Conservation (phyloP, 2,888 invertebrate species). For the Mimumesa dahlbomi region DNA sequence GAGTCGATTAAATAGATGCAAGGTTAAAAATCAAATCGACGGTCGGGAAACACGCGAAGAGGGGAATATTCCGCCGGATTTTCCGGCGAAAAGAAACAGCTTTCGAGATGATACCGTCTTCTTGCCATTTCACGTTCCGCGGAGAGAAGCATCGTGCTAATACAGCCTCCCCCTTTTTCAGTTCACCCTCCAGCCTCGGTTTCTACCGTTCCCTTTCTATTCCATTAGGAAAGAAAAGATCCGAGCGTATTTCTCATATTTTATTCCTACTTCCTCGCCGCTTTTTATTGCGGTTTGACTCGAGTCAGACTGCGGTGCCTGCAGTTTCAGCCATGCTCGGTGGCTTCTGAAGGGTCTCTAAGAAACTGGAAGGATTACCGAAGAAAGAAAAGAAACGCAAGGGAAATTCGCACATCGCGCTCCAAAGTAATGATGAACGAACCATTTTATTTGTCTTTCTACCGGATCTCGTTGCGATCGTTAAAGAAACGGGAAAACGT, state of each 20-base stretch:
- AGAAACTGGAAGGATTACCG: conserved; percentile 30
- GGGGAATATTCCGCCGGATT: not conserved
- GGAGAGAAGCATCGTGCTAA: conserved; percentile 40
- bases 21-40: not conserved
- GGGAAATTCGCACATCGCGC: conserved; percentile 31
- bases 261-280: conserved; percentile 47
- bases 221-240: conserved; percentile 40
- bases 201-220: conserved; percentile 15
- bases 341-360: conserved; percentile 12
- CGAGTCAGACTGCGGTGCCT: conserved; percentile 22
- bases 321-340: conserved; percentile 13
- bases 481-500: conserved; percentile 17
- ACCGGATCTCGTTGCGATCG: conserved; percentile 28
- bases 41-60: not conserved
- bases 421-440: conserved; percentile 47
- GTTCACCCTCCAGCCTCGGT: conserved; percentile 6
- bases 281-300: conserved; percentile 58
- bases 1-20: no score
- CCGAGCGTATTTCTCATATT: conserved; percentile 58
- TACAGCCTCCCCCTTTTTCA: conserved; percentile 16
- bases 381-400: conserved; percentile 28
- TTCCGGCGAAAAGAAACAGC: not conserved
- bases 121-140: conserved; percentile 20
- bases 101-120: conserved; percentile 16
- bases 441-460: conserved; percentile 37